Base-by-base conservation (phyloP, 1,140 invertebrate genomes). In the Drosophila athabasca region DNA sequence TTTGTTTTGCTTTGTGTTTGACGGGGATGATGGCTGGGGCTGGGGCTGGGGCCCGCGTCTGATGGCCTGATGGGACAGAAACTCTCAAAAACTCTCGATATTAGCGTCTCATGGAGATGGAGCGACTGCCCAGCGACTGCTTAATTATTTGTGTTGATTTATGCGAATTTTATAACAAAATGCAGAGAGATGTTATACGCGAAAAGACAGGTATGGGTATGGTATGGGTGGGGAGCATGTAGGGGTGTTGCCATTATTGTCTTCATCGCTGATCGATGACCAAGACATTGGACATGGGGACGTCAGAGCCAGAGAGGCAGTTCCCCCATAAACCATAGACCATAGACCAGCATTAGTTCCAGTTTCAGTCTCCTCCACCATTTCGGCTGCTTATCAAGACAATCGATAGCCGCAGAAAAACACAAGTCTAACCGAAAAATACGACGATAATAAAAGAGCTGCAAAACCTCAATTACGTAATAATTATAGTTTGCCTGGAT, bases 131-230 rank as follows among this genome's bases (percentile, higher is more conserved):
- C 71, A 66, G 55, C 76, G 71, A 79, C 80, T 73, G 72, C 81
- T 72, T 76, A 84, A 84, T 84, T 84, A 84, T 79, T 76, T 80
- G 81, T 53, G 72, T 84, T 84, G 80, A 84, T 84, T 84, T 84
- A 84, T 84, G 80, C 81, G 80, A 84, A 80, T 76, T 73, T 80
- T 84, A 69, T 73, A 76, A 84, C 72, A 53, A 84, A 55, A 82
- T 75, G 44, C 53, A 60, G 43, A 57, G 31, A 70, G 45, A 31
- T 31, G 8, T 7, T 31, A 31, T 9, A 9, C 2, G 31, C 31
- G 31, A 31, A 31, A 31, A 64, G 22, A 19, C 17, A 19, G 17
- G 17, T 19, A 19, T 19, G 17, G 17, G 17, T 19, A 19, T 19
- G 17, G 17, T 19, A 26, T 26, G 24, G 24, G 24, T 26, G 5